These are phyloP conservation scores for Spodoptera littoralis DNA, from an alignment of 2,888 invertebrate species.

Conservation along the genomic window DNA sequence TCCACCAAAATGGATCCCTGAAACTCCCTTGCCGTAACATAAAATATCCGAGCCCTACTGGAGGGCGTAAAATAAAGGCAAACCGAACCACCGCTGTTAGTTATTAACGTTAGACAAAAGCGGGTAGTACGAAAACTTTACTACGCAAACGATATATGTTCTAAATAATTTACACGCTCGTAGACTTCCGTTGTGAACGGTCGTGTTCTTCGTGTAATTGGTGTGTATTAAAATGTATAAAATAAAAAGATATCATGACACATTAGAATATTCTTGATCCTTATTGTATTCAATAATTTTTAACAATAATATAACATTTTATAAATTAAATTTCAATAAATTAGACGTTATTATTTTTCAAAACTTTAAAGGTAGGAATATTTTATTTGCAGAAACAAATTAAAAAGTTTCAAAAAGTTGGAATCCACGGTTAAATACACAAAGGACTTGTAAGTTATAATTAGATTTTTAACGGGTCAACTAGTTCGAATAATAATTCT, in stretches of 20 bases:
- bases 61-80: constrained; percentile 57
- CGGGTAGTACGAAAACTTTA: constrained; percentile 38
- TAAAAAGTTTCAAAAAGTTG: no score
- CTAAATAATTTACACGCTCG: constrained; percentile 40
- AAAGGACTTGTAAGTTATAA: constrained; percentile 3
- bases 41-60: constrained; percentile 65
- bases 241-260: background rate
- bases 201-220: constrained; percentile 22
- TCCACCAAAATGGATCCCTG: constrained; percentile 57
- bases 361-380: no score
- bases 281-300: no score
- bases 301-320: no score
- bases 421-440: background rate
- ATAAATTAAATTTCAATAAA: no score
- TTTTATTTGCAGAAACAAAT: no score
- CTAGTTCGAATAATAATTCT: constrained; percentile 11
- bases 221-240: constrained; percentile 8
- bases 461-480: constrained; percentile 17
- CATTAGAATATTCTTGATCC: background rate
- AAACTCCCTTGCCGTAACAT: constrained; percentile 60
- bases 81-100: constrained; percentile 52
- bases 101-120: constrained; percentile 56
- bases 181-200: constrained; percentile 17
- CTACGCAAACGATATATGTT: constrained; percentile 24
- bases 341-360: no score